Conservation (phyloP, 2,797 vertebrate genomes). For the Crax fasciolata region DNA sequence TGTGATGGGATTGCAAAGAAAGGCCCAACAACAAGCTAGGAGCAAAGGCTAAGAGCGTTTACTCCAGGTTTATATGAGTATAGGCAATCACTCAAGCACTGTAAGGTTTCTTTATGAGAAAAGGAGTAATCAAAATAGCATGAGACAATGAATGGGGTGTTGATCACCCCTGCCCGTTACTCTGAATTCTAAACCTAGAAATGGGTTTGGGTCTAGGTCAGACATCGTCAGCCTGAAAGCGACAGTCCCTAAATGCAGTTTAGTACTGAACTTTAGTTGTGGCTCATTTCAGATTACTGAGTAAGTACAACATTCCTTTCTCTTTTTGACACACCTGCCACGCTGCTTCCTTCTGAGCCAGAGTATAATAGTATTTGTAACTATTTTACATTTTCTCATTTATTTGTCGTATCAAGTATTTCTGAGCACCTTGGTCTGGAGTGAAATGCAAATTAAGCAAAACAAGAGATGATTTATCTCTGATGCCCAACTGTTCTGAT, state of each 20-base stretch:
- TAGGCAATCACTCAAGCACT: background rate
- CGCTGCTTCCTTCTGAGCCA: background rate
- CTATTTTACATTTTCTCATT: constrained; percentile 50
- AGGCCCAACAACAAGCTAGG: constrained; percentile 9
- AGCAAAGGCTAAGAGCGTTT: background rate
- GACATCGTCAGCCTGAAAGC: background rate
- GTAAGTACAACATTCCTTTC: background rate
- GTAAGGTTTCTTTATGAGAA: constrained; percentile 48
- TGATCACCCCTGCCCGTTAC: background rate
- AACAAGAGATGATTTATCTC: constrained; percentile 57
- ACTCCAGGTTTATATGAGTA: background rate
- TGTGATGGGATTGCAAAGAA: constrained; percentile 16
- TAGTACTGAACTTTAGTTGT: background rate
- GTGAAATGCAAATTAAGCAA: constrained; percentile 61
- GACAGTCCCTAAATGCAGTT: background rate
- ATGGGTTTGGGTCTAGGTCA: background rate
- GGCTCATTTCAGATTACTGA: background rate
- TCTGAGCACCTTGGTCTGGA: constrained; percentile 46
- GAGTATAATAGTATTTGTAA: background rate
- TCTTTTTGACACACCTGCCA: constrained; percentile 20
- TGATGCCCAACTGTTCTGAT: constrained; percentile 40
- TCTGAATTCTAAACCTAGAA: background rate
- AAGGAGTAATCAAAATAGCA: background rate
- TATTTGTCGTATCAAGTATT: constrained; percentile 30
- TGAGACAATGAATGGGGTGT: constrained; percentile 48